phyloP scores from a whole-genome alignment of 2,113 vertebrate species.

The Rhodinocichla rosea region DNA sequence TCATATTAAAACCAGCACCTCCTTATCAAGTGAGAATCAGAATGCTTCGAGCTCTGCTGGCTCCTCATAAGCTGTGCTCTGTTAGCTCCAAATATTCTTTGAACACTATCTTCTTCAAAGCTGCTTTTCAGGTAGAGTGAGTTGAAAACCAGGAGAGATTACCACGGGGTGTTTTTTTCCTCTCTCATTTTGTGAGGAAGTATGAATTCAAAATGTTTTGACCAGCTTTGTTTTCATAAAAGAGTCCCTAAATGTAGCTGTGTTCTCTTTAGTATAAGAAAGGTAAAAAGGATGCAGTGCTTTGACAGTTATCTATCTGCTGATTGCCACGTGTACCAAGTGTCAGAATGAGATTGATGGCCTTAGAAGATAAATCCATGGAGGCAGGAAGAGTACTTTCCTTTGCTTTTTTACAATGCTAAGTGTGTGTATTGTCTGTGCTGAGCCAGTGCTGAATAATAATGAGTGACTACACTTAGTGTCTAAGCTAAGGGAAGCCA shows the following conservation, averaged over 20 bases:
- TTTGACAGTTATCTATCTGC: neutral
- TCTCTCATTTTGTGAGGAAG: neutral
- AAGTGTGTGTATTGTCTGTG: neutral
- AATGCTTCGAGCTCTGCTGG: neutral
- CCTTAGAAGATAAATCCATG: neutral
- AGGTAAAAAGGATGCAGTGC: neutral
- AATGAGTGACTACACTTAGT: neutral
- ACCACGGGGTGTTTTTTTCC: neutral
- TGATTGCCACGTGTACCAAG: neutral
- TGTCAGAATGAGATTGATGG: neutral
- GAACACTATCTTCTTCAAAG: neutral
- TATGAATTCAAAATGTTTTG: slow-evolving; percentile 22
- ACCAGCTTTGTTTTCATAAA: neutral
- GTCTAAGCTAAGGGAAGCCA: neutral
- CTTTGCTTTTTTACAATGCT: neutral
- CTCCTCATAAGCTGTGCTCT: neutral
- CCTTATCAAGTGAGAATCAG: neutral
- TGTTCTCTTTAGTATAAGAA: neutral
- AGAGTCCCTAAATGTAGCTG: neutral
- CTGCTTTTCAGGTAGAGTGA: neutral
- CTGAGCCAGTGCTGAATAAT: neutral
- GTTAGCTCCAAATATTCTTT: neutral
- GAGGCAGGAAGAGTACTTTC: neutral
- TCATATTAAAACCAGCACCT: neutral
- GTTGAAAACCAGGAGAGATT: neutral